phyloP scores from a whole-genome alignment of 2,797 vertebrate genomes.

The Manis crassicaudata region DNA sequence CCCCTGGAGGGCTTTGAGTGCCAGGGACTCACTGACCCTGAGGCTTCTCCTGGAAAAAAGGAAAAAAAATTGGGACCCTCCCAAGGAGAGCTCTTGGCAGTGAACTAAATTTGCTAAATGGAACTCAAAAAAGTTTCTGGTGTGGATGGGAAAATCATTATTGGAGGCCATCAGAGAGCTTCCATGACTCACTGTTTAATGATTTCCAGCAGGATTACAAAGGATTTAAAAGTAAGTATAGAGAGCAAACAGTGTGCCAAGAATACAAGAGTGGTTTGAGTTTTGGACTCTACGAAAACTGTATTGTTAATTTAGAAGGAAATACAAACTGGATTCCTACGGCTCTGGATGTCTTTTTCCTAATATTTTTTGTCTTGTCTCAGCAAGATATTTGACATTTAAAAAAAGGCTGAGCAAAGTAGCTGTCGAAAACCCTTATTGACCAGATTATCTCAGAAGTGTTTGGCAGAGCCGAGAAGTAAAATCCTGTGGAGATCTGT shows the following conservation, averaged over 20 bases:
- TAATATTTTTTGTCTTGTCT: slow-evolving; percentile 65
- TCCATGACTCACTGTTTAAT: slow-evolving; percentile 75
- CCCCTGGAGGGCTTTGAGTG: neutral
- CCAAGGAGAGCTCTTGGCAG: slow-evolving; percentile 63
- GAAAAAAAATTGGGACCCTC: slow-evolving; percentile 19
- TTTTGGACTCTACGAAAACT: slow-evolving; percentile 61
- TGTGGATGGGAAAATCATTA: slow-evolving; percentile 75
- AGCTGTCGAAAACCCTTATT: slow-evolving; percentile 27
- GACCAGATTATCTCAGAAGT: slow-evolving; percentile 28
- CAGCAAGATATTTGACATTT: slow-evolving; percentile 56
- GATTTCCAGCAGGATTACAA: slow-evolving; percentile 78
- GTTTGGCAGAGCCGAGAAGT: neutral
- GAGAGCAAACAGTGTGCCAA: slow-evolving; percentile 71
- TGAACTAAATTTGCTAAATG: slow-evolving; percentile 52
- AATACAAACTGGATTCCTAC: slow-evolving; percentile 51
- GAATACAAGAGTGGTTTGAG: slow-evolving; percentile 62
- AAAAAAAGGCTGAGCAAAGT: slow-evolving; percentile 27
- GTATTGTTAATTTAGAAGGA: slow-evolving; percentile 66
- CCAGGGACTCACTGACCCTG: slow-evolving; percentile 1
- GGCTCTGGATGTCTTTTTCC: slow-evolving; percentile 54
- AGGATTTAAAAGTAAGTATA: slow-evolving; percentile 76
- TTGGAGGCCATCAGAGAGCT: slow-evolving; percentile 67
- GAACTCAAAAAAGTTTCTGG: slow-evolving; percentile 49
- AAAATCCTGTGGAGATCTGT: neutral
- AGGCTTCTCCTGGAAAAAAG: slow-evolving; percentile 8